These are phyloP conservation scores for Acleris holmiana DNA, from an alignment of 2,888 invertebrate species.

Conservation along the genomic window DNA sequence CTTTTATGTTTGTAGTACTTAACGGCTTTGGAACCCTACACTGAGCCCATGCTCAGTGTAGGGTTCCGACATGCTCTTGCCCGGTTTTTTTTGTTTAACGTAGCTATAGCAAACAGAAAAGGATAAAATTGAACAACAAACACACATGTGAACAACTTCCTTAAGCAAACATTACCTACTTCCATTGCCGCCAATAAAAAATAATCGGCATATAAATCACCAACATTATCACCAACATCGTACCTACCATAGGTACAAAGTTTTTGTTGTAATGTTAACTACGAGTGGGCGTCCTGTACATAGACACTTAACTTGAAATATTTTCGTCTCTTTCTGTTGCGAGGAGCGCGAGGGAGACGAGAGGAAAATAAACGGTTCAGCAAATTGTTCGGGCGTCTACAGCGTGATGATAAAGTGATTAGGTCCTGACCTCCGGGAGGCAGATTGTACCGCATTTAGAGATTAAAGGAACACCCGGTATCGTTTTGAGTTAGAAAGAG, in stretches of 20 bases:
- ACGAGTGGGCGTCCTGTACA: slow-evolving; percentile 60
- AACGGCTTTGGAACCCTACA: no score
- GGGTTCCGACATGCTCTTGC: no score
- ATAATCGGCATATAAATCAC: slow-evolving; percentile 9
- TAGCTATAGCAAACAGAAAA: no score
- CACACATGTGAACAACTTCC: neutral
- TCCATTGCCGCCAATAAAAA: slow-evolving; percentile 7
- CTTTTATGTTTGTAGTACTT: no score
- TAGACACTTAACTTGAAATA: slow-evolving; percentile 47
- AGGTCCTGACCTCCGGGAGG: slow-evolving; percentile 64
- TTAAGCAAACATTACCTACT: neutral
- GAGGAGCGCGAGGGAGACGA: slow-evolving; percentile 53
- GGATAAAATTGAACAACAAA: neutral
- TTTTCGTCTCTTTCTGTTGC: slow-evolving; percentile 53
- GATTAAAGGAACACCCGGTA: slow-evolving; percentile 23
- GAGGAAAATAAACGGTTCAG: slow-evolving; percentile 44
- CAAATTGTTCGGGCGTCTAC: slow-evolving; percentile 50
- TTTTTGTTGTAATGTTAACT: slow-evolving; percentile 14
- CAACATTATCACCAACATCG: slow-evolving; percentile 1
- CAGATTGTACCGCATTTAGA: slow-evolving; percentile 39
- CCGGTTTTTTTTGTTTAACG: no score
- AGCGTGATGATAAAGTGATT: slow-evolving; percentile 63
- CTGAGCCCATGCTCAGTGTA: no score
- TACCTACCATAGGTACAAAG: slow-evolving; percentile 10
- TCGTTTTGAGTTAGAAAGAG: neutral